Base-by-base conservation (phyloP, 2,113 vertebrate species). In the Delphinus delphis region DNA sequence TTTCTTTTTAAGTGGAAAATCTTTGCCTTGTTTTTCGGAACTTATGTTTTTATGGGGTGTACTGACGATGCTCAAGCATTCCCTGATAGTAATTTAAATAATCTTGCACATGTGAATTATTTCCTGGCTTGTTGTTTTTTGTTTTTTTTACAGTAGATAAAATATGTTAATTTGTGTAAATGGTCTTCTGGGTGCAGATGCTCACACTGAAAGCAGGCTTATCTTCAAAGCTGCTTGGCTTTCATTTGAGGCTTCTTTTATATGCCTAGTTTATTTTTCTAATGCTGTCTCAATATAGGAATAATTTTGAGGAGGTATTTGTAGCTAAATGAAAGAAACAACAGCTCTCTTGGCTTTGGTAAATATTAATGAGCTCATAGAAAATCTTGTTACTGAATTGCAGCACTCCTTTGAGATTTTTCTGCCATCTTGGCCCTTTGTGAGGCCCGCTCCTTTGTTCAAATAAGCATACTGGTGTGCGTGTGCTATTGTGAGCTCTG, bases 121-220 rank as follows among this genome's bases (percentile, higher is more conserved):
- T 98, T 98, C 97, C 86, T 98, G 93, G 17, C 21, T 58, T 58
- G 55, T 58, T 58, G 8, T 62, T 25, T 26, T 67, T 70, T 68
- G 60, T 82, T 65, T 98, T 98, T 96, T 97, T 98, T 98, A 98
- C 92, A 98, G 98, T 98, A 98, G 97, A 98, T 98, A 98, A 99
- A 98, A 98, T 99, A 98, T 99, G 98, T 93, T 98, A 99, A 99
- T 99, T 98, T 98, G 98, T 99, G 98, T 99, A 99, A 98, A 99
- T 98, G 97, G 97, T 98, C 97, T 98, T 98, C 98, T 98, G 98
- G 98, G 97, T 98, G 91, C 97, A 98, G 98, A 98, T 98, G 98
- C 97, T 98, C 93, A 94, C 90, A 68, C 73, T 97, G 97, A 98
- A 98, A 98, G 97, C 93, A 96, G 77, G 95, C 98, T 98, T 98